Conservation (phyloP, 2,113 vertebrate genomes). For the Scomber japonicus region DNA sequence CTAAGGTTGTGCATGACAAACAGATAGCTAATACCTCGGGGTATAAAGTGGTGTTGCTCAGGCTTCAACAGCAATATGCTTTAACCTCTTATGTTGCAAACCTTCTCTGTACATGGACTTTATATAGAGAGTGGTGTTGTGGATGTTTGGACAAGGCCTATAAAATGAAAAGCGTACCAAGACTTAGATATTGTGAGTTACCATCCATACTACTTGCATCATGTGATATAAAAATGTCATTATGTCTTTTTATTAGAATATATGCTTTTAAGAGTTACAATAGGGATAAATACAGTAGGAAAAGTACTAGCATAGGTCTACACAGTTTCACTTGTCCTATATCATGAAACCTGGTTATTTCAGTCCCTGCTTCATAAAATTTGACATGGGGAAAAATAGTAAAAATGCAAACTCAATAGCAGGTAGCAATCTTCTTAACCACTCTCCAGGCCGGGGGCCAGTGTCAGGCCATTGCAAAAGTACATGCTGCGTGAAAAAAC, state of each 20-base stretch:
- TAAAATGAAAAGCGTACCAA: neutral
- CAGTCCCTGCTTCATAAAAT: neutral
- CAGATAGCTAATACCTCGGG: slow-evolving; percentile 58
- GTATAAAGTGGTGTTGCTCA: slow-evolving; percentile 33
- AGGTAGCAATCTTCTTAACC: too few relatives aligned
- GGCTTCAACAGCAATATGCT: slow-evolving; percentile 1
- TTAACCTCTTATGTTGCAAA: slow-evolving; percentile 7
- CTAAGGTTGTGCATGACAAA: slow-evolving; percentile 73
- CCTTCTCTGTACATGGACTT: neutral
- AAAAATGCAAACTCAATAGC: too few relatives aligned
- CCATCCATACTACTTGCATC: neutral
- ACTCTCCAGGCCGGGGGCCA: too few relatives aligned
- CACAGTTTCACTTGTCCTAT: neutral
- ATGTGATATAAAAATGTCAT: too few relatives aligned
- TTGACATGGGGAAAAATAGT: neutral
- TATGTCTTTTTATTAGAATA: too few relatives aligned
- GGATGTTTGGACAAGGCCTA: slow-evolving; percentile 1
- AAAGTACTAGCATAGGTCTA: too few relatives aligned
- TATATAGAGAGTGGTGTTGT: neutral
- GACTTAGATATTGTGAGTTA: neutral
- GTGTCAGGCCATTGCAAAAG: too few relatives aligned
- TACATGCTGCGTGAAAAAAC: too few relatives aligned
- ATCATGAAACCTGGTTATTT: too few relatives aligned
- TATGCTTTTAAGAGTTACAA: too few relatives aligned
- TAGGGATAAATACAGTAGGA: too few relatives aligned